Conservation (phyloP, 2,113 vertebrate species). For the Rhipidura dahli region DNA sequence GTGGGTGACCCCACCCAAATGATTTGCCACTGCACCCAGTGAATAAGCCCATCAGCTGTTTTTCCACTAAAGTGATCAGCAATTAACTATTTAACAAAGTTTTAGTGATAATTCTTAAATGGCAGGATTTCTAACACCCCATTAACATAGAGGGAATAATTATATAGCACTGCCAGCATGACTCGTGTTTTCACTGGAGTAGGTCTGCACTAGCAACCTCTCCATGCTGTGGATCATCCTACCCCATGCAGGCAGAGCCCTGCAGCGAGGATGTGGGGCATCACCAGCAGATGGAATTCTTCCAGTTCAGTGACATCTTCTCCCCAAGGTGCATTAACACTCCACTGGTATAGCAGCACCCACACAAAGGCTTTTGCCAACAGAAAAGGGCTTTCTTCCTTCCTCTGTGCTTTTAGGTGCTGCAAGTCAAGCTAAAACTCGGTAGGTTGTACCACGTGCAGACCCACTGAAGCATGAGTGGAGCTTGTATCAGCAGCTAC, state of each 20-base stretch:
- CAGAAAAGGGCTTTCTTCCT: neutral
- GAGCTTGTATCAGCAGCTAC: neutral
- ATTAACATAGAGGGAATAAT: neutral
- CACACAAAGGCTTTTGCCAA: neutral
- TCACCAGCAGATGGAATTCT: slow-evolving; percentile 18
- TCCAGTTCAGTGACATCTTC: neutral
- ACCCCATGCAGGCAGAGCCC: neutral
- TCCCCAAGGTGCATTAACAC: neutral
- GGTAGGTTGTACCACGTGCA: neutral
- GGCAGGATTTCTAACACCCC: neutral
- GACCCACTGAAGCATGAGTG: neutral
- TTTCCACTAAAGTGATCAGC: neutral
- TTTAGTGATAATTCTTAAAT: neutral
- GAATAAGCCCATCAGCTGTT: neutral
- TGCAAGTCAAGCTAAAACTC: neutral
- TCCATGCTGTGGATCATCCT: accelerated
- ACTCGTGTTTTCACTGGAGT: neutral
- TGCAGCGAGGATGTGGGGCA: neutral
- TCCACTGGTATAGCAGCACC: neutral
- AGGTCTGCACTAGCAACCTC: neutral
- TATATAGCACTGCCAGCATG: neutral
- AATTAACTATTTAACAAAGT: neutral
- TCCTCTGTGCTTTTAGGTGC: neutral
- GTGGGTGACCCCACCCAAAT: neutral
- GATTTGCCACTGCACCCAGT: neutral